Evolutionary conservation across 1,140 invertebrate species (phyloP).

Genomic region (Panagrolaimus sp.): DNA sequence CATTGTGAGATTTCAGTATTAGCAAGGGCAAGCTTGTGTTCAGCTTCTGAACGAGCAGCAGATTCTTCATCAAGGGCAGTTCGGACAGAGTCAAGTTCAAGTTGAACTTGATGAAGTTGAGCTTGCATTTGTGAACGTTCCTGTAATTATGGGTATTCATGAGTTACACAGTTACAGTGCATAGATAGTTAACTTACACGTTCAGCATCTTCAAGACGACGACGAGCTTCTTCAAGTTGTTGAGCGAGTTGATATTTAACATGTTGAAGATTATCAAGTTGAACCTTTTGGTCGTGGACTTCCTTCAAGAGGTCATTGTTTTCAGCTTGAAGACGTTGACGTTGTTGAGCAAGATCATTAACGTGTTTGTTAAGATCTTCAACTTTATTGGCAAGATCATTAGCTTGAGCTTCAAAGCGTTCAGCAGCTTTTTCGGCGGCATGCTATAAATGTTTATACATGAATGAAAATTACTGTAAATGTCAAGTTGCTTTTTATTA

Average conservation of each 20-base stretch:
- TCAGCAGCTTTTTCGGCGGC: conserved; percentile 78
- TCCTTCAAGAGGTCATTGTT: conserved; percentile 90
- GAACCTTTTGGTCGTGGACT: conserved; percentile 73
- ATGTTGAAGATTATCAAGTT: conserved; percentile 67
- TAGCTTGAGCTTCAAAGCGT: conserved; percentile 78
- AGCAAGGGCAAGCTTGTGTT: conserved; percentile 83
- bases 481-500: no score
- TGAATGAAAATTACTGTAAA: no score
- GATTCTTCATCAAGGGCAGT: conserved; percentile 90
- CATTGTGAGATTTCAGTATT: conserved; percentile 79
- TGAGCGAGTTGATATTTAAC: conserved; percentile 77
- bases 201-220: conserved; percentile 87
- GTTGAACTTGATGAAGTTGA: conserved; percentile 78
- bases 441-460: conserved; percentile 61
- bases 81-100: conserved; percentile 80
- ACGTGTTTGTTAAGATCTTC: conserved; percentile 89
- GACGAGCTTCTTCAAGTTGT: conserved; percentile 84
- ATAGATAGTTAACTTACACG: conserved; percentile 63
- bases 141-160: conserved; percentile 31
- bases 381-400: conserved; percentile 82
- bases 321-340: conserved; percentile 64
- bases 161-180: neutral
- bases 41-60: conserved; percentile 83
- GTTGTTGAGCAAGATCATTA: conserved; percentile 78
- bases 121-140: conserved; percentile 80